These are phyloP conservation scores for Oryctolagus cuniculus DNA, from an alignment of 2,113 vertebrate genomes.

Conservation along the genomic window DNA sequence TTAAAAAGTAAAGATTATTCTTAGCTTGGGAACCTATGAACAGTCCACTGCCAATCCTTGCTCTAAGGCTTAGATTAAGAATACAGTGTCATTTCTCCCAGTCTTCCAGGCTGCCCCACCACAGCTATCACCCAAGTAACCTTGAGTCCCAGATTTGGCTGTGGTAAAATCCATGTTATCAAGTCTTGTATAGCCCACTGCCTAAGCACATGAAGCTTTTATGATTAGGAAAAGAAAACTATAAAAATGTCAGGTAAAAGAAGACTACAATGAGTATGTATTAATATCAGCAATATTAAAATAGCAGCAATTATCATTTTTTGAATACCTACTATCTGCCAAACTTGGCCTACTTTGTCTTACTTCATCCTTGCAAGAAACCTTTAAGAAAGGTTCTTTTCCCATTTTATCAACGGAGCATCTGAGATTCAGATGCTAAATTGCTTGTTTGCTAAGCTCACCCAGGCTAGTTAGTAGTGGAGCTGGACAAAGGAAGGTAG, in stretches of 20 bases:
- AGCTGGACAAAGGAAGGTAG: slow-evolving; percentile 12
- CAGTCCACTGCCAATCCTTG: neutral
- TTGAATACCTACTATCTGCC: slow-evolving; percentile 50
- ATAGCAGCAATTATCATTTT: slow-evolving; percentile 52
- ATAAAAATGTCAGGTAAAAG: slow-evolving; percentile 35
- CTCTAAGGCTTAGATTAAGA: slow-evolving; percentile 38
- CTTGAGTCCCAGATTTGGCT: slow-evolving; percentile 20
- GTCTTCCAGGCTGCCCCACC: neutral
- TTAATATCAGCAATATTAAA: slow-evolving; percentile 55
- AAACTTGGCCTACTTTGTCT: slow-evolving; percentile 27
- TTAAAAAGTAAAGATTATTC: slow-evolving; percentile 53
- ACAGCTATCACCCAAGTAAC: neutral
- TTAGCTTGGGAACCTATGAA: slow-evolving; percentile 12
- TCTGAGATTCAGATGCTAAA: slow-evolving; percentile 50
- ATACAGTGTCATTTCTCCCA: neutral
- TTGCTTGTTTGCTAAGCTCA: slow-evolving; percentile 35
- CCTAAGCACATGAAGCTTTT: neutral
- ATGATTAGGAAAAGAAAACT: slow-evolving; percentile 54
- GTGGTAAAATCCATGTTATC: slow-evolving; percentile 45
- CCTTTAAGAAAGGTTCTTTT: neutral
- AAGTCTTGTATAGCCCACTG: neutral
- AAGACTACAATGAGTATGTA: slow-evolving; percentile 3
- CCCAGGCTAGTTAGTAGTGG: slow-evolving; percentile 39
- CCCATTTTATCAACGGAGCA: slow-evolving; percentile 22
- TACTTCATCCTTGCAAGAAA: slow-evolving; percentile 48